Evolutionary conservation across 2,797 vertebrate genomes (phyloP).

Genomic region (Gorsachius magnificus): DNA sequence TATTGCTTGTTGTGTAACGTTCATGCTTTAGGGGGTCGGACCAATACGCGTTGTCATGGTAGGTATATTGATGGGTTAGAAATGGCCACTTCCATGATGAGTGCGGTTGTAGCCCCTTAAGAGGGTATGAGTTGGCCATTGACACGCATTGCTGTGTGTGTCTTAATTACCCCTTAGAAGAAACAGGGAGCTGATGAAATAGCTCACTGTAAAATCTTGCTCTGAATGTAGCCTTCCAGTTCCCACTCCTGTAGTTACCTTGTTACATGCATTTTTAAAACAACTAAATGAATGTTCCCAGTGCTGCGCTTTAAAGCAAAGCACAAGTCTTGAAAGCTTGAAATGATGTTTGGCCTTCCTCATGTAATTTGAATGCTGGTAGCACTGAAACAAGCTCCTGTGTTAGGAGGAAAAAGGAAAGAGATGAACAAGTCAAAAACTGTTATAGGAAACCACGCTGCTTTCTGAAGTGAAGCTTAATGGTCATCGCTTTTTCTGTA

Average conservation of each 20-base stretch:
- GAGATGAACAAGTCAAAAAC: background rate
- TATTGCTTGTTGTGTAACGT: accelerated
- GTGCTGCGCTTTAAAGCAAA: background rate
- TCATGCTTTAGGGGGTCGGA: background rate
- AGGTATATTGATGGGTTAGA: background rate
- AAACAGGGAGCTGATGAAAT: background rate
- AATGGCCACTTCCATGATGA: background rate
- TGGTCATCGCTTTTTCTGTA: background rate
- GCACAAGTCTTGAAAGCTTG: background rate
- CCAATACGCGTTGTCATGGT: accelerated
- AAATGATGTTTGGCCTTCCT: background rate
- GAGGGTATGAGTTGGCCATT: background rate
- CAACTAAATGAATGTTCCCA: background rate
- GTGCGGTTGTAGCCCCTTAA: background rate
- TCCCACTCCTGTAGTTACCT: background rate
- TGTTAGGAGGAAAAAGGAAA: background rate
- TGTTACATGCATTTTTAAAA: background rate
- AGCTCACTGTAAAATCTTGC: background rate
- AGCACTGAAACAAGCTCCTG: background rate
- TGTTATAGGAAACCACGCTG: background rate
- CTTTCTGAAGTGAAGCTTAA: background rate
- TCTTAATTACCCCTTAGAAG: background rate
- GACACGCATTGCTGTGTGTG: background rate
- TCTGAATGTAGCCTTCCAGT: background rate
- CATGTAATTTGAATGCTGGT: background rate